Conservation (phyloP, 2,888 invertebrate genomes). For the Cybosia mesomella region DNA sequence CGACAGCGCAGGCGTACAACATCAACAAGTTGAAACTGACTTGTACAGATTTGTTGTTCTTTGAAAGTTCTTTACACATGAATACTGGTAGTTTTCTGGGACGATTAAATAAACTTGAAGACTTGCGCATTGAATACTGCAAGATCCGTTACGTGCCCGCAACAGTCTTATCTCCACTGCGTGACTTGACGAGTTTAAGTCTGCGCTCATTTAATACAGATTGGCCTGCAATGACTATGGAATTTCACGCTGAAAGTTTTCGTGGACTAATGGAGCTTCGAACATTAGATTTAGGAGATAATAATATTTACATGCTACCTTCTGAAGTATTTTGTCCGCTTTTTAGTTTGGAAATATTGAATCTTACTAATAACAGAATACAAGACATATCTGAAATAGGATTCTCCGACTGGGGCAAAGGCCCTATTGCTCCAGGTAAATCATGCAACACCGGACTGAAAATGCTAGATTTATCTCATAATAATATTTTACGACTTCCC, state of each 20-base stretch:
- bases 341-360: constrained; percentile 89
- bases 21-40: constrained; percentile 90
- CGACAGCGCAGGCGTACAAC: constrained; percentile 90
- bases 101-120: constrained; percentile 90
- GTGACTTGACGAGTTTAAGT: constrained; percentile 89
- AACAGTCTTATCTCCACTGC: constrained; percentile 89
- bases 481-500: constrained; percentile 90
- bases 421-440: constrained; percentile 89
- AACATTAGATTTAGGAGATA: constrained; percentile 90
- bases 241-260: constrained; percentile 91
- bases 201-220: constrained; percentile 92
- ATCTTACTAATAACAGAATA: constrained; percentile 92
- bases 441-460: constrained; percentile 91
- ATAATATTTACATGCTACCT: constrained; percentile 92
- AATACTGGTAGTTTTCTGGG: constrained; percentile 88
- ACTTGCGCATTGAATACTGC: constrained; percentile 91
- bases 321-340: constrained; percentile 91
- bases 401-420: constrained; percentile 91
- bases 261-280: constrained; percentile 90
- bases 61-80: constrained; percentile 90
- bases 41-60: constrained; percentile 91
- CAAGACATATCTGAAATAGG: constrained; percentile 92
- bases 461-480: constrained; percentile 91
- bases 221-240: constrained; percentile 93
- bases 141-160: constrained; percentile 92